Base-by-base conservation (phyloP, 1,140 invertebrate genomes). In the Diachasmimorpha longicaudata region DNA sequence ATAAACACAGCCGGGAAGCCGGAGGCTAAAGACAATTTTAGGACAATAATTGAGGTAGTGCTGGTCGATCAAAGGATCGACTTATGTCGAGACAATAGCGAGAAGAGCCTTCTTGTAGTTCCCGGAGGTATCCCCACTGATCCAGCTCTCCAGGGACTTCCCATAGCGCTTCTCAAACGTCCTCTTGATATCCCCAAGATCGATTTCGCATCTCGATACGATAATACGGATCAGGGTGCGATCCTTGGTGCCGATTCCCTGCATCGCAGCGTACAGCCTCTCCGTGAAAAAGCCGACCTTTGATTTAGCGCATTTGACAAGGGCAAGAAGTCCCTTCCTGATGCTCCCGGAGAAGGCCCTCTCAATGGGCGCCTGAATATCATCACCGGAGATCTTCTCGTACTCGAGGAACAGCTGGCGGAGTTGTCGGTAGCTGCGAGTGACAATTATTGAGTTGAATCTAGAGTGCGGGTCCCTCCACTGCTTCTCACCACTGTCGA, bases 231-330 rank as follows among this genome's bases (percentile, higher is more conserved):
- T 97, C 46, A 98, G 89, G 70, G 95, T 95, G 79, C 95, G 94
- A 86, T 98, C 96, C 81, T 96, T 95, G 31, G 96, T 98, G 46
- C 96, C 96, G 80, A 95, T 79, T 58, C 95, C 95, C 79, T 95
- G 94, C 96, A 99, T 97, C 58, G 95, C 93, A 63, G 96, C 93
- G 83, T 98, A 93, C 10, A 99, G 90, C 79, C 95, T 92, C 84
- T 98, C 95, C 69, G 97, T 97, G 90, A 98, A 98, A 89, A 96
- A 99, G 46, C 94, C 94, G 68, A 97, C 95, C 87, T 96, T 95
- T 84, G 96, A 97, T 85, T 95, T 95, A 8, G 96, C 95, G 84
- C 95, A 96, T 89, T 96, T 96, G 0, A 96, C 95, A 79, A 94
- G 90, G 70, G 92, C 92, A 55, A 94, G 83, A 36, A 95, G 85